Conservation (phyloP, 2,797 vertebrate genomes). For the Fistularia tabacaria region DNA sequence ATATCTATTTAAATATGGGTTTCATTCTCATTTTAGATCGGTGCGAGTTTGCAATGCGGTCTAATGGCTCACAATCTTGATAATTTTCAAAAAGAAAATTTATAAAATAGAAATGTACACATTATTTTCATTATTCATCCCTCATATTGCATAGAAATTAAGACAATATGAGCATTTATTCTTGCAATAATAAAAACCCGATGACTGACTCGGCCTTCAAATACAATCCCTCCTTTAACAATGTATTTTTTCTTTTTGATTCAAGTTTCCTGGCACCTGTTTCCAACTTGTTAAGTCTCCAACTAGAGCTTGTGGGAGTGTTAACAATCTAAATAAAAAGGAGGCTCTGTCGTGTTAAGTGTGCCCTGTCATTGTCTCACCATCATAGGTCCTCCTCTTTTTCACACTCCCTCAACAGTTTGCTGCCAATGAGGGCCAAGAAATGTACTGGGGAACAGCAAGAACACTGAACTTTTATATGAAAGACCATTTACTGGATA, state of each 20-base stretch:
- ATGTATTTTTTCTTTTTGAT: conserved; percentile 6
- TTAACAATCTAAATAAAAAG: conserved; percentile 64
- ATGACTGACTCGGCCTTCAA: not conserved
- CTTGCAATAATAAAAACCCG: too few species aligned
- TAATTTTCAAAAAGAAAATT: too few species aligned
- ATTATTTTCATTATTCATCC: too few species aligned
- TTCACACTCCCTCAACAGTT: conserved; percentile 25
- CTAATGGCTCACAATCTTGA: too few species aligned
- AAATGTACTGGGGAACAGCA: conserved; percentile 8
- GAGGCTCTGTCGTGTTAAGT: conserved; percentile 34
- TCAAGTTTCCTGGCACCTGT: conserved; percentile 44
- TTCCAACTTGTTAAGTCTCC: conserved; percentile 38
- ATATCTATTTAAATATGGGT: too few species aligned
- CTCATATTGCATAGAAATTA: too few species aligned
- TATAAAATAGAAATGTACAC: too few species aligned
- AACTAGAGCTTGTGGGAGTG: conserved; percentile 66
- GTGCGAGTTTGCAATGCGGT: not conserved
- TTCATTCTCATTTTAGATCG: not conserved
- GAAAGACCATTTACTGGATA: conserved; percentile 12
- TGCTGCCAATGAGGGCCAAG: conserved; percentile 18
- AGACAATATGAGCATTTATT: too few species aligned
- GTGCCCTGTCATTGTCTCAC: conserved; percentile 54
- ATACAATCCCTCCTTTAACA: conserved; percentile 11
- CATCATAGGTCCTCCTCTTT: conserved; percentile 47
- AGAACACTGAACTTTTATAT: conserved; percentile 21